Evolutionary conservation across 2,113 vertebrate genomes (phyloP), one percentile per base, ranked within the genome.

Genomic region (Crotalus tigris): DNA sequence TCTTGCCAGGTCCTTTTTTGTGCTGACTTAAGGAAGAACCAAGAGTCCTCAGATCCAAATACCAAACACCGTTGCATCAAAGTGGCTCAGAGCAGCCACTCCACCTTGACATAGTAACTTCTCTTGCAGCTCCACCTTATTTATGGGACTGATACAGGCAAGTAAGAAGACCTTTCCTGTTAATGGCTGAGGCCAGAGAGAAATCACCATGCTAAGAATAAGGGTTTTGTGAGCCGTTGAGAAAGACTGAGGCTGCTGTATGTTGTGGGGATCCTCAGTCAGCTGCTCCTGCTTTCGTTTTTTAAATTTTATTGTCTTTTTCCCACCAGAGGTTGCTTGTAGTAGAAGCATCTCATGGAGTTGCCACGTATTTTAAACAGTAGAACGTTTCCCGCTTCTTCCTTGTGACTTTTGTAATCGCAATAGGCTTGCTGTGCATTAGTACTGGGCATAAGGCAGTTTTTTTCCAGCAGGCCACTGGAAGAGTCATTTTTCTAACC

Each of bases 1-100:
- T 54, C 59, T 5, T 1, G 0, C 1, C 94, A 98, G 99, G 99
- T 99, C 59, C 96, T 99, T 93, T 99, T 99, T 97, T 99, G 98
- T 57, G 98, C 99, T 0, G 99, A 99, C 88, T 97, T 99, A 44
- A 98, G 94, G 90, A 98, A 97, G 96, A 98, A 98, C 95, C 98
- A 97, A 96, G 95, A 96, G 39, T 86, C 96, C 24, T 93, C 23
- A 0, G 0, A 91, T 21, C 87, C 95, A 92, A 29, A 1, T 8
- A 86, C 61, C 1, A 51, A 3, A 59, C 57, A 89, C 46, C 46
- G 2, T 0, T 90, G 95, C 88, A 33, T 91, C 93, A 93, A 90
- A 93, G 75, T 90, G 24, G n/a, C 92, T 49, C 33, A 58, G 57
- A 87, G 89, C 89, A 87, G 88, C 75, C 75, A 85, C 29, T 87